These are phyloP conservation scores for Pagrus major DNA, from an alignment of 2,113 vertebrate species.

Conservation along the genomic window DNA sequence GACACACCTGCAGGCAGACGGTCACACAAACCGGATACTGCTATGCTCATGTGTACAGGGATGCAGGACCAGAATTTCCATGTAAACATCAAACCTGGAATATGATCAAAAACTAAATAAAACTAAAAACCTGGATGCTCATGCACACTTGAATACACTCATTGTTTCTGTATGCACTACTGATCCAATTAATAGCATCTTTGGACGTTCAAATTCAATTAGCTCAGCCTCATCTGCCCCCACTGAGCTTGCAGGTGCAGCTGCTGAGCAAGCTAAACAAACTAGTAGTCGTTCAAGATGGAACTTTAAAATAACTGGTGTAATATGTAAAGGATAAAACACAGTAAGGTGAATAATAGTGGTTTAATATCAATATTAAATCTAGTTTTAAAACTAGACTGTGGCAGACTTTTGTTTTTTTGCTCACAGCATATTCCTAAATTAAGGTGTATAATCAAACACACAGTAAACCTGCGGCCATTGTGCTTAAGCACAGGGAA, in stretches of 20 bases:
- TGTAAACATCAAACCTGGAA: neutral
- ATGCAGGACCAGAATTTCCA: neutral
- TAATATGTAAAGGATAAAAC: no score
- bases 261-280: neutral
- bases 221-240: neutral
- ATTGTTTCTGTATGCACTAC: neutral
- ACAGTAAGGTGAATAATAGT: no score
- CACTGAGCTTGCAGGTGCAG: neutral
- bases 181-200: neutral
- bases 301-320: no score
- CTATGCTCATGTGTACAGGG: neutral
- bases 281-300: no score
- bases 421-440: no score
- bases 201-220: neutral
- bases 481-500: no score
- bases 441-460: no score
- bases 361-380: no score
- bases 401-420: no score
- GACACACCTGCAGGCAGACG: no score
- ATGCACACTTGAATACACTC: neutral
- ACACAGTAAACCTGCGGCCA: no score
- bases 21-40: neutral
- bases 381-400: no score
- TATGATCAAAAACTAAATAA: neutral
- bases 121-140: neutral